Base-by-base conservation (phyloP, 1,140 invertebrate species). In the Bicyclus anynana region DNA sequence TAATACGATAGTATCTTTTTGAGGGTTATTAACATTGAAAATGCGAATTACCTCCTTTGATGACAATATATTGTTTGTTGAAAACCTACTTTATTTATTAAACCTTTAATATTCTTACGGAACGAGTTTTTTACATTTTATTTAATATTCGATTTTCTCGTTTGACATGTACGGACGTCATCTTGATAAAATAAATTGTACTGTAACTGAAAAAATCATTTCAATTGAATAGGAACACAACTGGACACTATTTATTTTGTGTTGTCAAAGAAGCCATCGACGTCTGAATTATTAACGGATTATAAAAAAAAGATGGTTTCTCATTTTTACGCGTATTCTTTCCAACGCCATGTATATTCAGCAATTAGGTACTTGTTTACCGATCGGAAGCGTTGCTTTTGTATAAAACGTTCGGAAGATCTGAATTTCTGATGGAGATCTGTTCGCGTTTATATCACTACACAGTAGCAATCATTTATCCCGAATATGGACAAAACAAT, bases 401-500 rank as follows among this genome's bases (percentile, higher is more conserved):
- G 18, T 44, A 17, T 2, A 40, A 17, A 20, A 44, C 16, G 7
- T 44, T 20, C 16, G 17, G 16, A 17, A 40, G 7, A 33, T 33
- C 18, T 44, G 40, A 44, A 44, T 20, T 20, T 20, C 16, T 20
- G 40, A 44, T 44, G 9, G 2, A 20, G 20, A 47, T 42, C 38
- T 20, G 44, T 16, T 47, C 13, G 23, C 44, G 17, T 27, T 47
- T 47, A 17, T n/a, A 47, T 47, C 20, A 16, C 17, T 21, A 21
- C n/a, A 47, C 44, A 5, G 20, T 47, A 27, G 21, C 20, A 47
- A 38, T 20, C 13, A 51, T 17, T 42, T 52, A 29, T 29, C n/a
- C 23, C 26, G 20, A 49, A 35, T 57, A 29, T 33, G 47, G 54
- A 29, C 12, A 50, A 26, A 33, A 35, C 26, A 35, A 51, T 51